phyloP scores from a whole-genome alignment of 2,888 invertebrate species.

The Drosophila borealis region DNA sequence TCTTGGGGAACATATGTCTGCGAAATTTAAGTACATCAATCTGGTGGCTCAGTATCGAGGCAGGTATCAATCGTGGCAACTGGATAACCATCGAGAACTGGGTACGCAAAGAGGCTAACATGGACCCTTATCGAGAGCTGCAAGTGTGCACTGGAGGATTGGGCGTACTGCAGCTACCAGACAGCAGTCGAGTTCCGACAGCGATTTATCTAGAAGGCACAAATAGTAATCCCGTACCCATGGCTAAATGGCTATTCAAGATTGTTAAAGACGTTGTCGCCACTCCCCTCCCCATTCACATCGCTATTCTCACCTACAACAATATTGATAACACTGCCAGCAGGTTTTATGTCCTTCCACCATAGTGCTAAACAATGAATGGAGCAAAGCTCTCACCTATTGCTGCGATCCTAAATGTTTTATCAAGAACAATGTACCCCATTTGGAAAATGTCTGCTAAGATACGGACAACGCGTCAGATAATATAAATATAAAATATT shows the following conservation, averaged over 20 bases:
- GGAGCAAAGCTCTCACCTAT: constrained; percentile 24
- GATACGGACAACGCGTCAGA: too few species aligned
- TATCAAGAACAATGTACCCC: constrained; percentile 20
- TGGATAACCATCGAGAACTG: constrained; percentile 86
- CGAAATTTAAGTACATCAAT: constrained; percentile 86
- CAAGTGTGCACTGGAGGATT: constrained; percentile 52
- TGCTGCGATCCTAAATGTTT: constrained; percentile 49
- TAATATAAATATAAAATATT: too few species aligned
- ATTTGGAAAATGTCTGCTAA: constrained; percentile 7
- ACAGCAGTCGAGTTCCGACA: neutral
- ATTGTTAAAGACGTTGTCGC: constrained; percentile 25
- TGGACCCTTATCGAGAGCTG: neutral
- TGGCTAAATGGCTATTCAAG: constrained; percentile 59
- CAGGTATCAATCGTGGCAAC: constrained; percentile 86
- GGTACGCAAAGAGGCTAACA: constrained; percentile 59
- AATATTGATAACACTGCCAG: constrained; percentile 29
- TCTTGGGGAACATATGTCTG: constrained; percentile 84
- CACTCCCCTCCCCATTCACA: neutral
- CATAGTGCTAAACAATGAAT: neutral
- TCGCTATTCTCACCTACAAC: constrained; percentile 53
- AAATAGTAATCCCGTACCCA: constrained; percentile 41
- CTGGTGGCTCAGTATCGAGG: constrained; percentile 86
- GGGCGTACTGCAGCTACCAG: constrained; percentile 30
- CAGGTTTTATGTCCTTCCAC: constrained; percentile 14
- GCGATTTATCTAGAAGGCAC: constrained; percentile 27